These are phyloP conservation scores for Tachypleus tridentatus DNA, from an alignment of 1,140 invertebrate genomes.

Conservation along the genomic window DNA sequence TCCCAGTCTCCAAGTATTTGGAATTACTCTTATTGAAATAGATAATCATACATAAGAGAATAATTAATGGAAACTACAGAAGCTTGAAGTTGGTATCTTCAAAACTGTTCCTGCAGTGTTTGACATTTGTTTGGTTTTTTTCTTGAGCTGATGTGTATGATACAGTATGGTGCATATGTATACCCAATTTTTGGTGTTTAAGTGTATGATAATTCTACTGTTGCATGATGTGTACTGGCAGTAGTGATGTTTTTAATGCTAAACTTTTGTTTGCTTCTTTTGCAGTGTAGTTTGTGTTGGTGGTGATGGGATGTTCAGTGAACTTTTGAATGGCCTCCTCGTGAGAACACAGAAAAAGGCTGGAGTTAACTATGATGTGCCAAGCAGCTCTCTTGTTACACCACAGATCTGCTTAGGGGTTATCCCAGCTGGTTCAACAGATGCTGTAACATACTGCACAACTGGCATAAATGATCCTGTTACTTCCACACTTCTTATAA, in stretches of 20 bases:
- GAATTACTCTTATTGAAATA: too few species aligned
- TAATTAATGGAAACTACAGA: too few species aligned
- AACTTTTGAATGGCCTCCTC: slow-evolving; percentile 66
- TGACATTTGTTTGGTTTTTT: slow-evolving; percentile 1
- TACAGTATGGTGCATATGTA: too few species aligned
- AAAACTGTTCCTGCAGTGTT: too few species aligned
- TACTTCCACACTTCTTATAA: slow-evolving; percentile 68
- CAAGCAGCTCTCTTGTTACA: slow-evolving; percentile 40
- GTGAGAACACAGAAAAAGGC: slow-evolving; percentile 35
- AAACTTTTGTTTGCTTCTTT: slow-evolving; percentile 3
- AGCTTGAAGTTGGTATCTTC: too few species aligned
- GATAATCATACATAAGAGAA: too few species aligned
- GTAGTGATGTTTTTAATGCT: not conserved
- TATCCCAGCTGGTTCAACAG: slow-evolving; percentile 48
- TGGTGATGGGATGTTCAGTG: slow-evolving; percentile 77
- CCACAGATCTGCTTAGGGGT: slow-evolving; percentile 55
- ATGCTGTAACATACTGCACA: slow-evolving; percentile 25
- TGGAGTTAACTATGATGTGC: slow-evolving; percentile 48
- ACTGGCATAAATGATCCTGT: slow-evolving; percentile 69
- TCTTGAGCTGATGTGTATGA: not conserved
- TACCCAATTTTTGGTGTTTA: too few species aligned
- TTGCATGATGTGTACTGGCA: not conserved
- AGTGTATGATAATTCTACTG: too few species aligned
- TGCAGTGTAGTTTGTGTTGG: slow-evolving; percentile 63
- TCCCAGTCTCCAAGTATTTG: too few species aligned